These are phyloP conservation scores for Lasioglossum pauxillum DNA, from an alignment of 2,888 invertebrate genomes.

Conservation along the genomic window DNA sequence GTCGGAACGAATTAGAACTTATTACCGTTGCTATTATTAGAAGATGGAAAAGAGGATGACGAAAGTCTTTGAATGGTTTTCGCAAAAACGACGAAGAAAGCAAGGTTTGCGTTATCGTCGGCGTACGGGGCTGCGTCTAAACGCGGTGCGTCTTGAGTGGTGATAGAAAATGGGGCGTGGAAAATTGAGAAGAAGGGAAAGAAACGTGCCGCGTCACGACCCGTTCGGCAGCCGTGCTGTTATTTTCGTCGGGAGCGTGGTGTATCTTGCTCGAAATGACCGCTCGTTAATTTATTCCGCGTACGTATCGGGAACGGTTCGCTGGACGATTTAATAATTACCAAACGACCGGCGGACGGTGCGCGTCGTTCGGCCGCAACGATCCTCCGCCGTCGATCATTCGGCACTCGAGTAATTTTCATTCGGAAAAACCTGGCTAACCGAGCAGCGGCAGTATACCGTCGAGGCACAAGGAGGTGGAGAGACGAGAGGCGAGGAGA, in stretches of 20 bases:
- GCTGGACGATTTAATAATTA: slow-evolving; percentile 77
- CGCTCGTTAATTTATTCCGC: slow-evolving; percentile 73
- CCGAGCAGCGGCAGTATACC: slow-evolving; percentile 6
- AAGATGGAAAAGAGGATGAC: neutral
- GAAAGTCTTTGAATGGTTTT: neutral
- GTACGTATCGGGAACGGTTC: slow-evolving; percentile 65
- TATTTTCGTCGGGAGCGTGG: slow-evolving; percentile 4
- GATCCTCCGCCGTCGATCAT: slow-evolving; percentile 53
- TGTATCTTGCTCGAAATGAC: slow-evolving; percentile 39
- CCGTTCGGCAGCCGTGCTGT: neutral
- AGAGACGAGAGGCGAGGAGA: neutral
- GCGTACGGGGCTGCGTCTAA: too few relatives aligned
- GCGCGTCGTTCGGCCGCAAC: slow-evolving; percentile 29
- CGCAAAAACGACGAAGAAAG: neutral
- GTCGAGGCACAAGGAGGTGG: neutral
- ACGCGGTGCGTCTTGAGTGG: too few relatives aligned
- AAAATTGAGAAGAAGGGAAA: neutral
- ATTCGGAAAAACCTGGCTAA: slow-evolving; percentile 52
- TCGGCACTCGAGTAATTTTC: slow-evolving; percentile 60
- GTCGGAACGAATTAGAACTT: slow-evolving; percentile 2
- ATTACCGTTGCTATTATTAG: neutral
- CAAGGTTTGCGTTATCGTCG: too few relatives aligned
- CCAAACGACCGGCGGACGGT: slow-evolving; percentile 70
- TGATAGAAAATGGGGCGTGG: neutral
- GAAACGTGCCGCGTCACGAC: neutral